phyloP scores from a whole-genome alignment of 2,888 invertebrate genomes.

The Biston betularia region DNA sequence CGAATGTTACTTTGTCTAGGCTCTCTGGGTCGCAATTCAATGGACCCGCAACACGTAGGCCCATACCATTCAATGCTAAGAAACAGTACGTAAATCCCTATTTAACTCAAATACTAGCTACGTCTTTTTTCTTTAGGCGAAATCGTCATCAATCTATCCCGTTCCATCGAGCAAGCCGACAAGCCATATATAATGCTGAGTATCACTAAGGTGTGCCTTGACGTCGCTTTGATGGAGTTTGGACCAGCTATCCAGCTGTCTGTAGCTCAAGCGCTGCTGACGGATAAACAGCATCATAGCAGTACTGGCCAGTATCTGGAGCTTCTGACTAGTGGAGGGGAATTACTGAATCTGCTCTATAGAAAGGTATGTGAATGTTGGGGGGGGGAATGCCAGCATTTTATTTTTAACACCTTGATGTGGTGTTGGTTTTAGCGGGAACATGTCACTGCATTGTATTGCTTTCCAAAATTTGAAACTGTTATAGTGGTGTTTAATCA shows the following conservation, averaged over 20 bases:
- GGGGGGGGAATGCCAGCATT: too few relatives aligned
- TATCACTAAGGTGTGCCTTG: slow-evolving; percentile 89
- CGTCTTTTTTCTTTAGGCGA: slow-evolving; percentile 70
- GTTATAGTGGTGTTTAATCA: too few relatives aligned
- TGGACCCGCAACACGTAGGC: too few relatives aligned
- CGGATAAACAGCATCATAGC: slow-evolving; percentile 92
- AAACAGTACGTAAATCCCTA: too few relatives aligned
- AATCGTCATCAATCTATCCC: slow-evolving; percentile 88
- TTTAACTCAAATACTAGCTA: too few relatives aligned
- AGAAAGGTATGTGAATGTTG: slow-evolving; percentile 86
- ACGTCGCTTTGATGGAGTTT: slow-evolving; percentile 91
- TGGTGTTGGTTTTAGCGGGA: too few relatives aligned
- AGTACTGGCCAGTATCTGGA: slow-evolving; percentile 92
- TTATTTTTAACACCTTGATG: too few relatives aligned
- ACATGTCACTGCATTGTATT: too few relatives aligned
- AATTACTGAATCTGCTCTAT: slow-evolving; percentile 90
- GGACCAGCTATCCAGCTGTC: slow-evolving; percentile 91
- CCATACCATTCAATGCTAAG: too few relatives aligned
- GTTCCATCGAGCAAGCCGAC: slow-evolving; percentile 88
- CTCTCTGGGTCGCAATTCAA: too few relatives aligned
- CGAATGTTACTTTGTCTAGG: too few relatives aligned
- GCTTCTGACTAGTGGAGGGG: slow-evolving; percentile 88
- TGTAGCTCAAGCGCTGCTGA: slow-evolving; percentile 73
- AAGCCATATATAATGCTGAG: slow-evolving; percentile 91
- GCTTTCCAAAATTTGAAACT: too few relatives aligned